Evolutionary conservation across 2,113 vertebrate species (phyloP).

Genomic region (Neolamprologus caudopunctatus): DNA sequence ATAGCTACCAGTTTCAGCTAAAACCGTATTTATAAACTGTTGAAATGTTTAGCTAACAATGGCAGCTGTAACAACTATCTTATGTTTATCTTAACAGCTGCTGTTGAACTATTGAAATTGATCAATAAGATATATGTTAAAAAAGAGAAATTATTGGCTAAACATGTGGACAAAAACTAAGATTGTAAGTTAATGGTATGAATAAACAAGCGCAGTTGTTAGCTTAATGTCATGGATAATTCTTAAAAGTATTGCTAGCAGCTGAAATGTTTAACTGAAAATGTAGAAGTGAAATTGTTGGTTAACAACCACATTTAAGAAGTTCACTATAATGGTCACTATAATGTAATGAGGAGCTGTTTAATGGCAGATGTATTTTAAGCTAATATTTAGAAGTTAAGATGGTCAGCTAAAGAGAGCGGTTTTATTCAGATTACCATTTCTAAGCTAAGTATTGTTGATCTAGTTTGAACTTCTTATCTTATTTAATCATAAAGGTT

Average conservation of each 20-base stretch:
- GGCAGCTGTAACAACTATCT: background rate
- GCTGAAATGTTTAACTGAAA: background rate
- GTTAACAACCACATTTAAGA: background rate
- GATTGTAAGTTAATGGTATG: background rate
- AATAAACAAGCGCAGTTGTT: background rate
- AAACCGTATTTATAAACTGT: background rate
- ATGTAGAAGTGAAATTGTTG: background rate
- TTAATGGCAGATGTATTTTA: background rate
- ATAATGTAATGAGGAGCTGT: background rate
- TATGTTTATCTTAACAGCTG: background rate
- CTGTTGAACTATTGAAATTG: background rate
- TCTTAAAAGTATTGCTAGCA: background rate
- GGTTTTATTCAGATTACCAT: background rate
- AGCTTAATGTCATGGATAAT: background rate
- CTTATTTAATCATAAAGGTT: background rate
- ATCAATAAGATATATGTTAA: accelerated
- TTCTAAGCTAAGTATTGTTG: accelerated
- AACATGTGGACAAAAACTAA: background rate
- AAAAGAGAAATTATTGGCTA: background rate
- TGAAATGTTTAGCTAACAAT: background rate
- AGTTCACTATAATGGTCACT: background rate
- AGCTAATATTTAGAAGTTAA: background rate
- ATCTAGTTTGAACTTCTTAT: background rate
- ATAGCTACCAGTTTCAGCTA: background rate
- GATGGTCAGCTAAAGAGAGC: background rate